Base-by-base conservation (phyloP, 2,888 invertebrate genomes). In the Stenurella melanura region DNA sequence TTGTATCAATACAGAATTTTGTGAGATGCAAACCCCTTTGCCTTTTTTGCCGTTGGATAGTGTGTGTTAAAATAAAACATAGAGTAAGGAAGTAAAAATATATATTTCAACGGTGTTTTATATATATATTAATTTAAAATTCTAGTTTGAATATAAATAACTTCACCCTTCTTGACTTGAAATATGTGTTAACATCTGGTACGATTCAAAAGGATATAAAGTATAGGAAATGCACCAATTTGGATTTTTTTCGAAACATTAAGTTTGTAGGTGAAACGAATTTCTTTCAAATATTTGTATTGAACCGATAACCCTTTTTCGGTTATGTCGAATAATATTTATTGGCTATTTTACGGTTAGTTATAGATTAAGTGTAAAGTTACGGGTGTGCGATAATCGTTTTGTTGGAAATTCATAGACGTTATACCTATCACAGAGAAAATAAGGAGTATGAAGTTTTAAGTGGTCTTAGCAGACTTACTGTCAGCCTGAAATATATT, bases 201-300 rank as follows among this genome's bases (percentile, higher is more conserved):
- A 60, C 70, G 18, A 21, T 26, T 50, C 21, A 67, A 75, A 61
- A 68, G 63, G 66, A 72, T 21, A n/a, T 50, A 77, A 79, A 73
- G 54, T 56, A 56, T 80, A 82, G 74, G 74, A 78, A 82, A 76
- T 76, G 60, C 70, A 60, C 73, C 63, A 64, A 72, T 77, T 73
- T 74, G 76, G 68, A 80, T 83, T 85, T 85, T 26, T 85, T 85
- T 83, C 85, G 83, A 83, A 84, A 85, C 85, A 86, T 85, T 85
- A 84, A 85, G 81, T 85, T 83, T 83, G 76, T 74, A 42, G 74
- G 77, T 82, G 82, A 81, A 78, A 80, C 85, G 82, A 85, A 85
- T 86, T 71, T 80, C 81, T 82, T 85, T 83, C 80, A 81, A 83
- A 83, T 82, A 83, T 81, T 83, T 83, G 80, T 83, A 82, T 84